A percentile compares a stretch with the other conserved stretches of the same genome.
Conservation (phyloP, 2,888 invertebrate species). For the Noctuana brunneofusca region DNA sequence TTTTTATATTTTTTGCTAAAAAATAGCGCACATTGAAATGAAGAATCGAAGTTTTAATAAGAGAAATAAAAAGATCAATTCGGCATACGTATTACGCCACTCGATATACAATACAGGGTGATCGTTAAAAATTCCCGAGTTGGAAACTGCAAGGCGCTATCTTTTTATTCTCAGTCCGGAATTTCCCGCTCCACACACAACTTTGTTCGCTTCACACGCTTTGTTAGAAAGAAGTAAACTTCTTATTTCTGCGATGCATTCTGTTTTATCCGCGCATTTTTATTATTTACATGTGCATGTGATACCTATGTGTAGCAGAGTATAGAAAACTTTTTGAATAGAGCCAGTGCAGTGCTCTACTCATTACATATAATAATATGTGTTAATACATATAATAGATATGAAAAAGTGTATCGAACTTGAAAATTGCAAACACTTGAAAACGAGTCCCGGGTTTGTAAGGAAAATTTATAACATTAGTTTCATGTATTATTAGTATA, state of each 20-base stretch:
- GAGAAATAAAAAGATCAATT: neutral
- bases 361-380: too few species aligned
- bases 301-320: conserved; percentile 2
- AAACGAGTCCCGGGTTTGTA: too few species aligned
- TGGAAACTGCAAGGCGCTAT: conserved; percentile 30
- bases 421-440: too few species aligned
- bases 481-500: too few species aligned
- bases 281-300: conserved; percentile 25
- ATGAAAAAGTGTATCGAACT: too few species aligned
- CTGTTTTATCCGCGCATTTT: conserved; percentile 28
- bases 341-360: neutral
- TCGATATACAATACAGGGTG: conserved; percentile 27
- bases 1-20: too few species aligned
- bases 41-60: neutral
- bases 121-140: conserved; percentile 32
- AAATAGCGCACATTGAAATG: neutral
- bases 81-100: neutral
- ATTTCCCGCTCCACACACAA: conserved; percentile 30
- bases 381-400: too few species aligned
- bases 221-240: conserved; percentile 32
- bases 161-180: conserved; percentile 30
- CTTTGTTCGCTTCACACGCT: conserved; percentile 30
- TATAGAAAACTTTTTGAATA: neutral
- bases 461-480: too few species aligned
- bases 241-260: conserved; percentile 33